Conservation (phyloP, 2,888 invertebrate species). For the Caenorhabditis macrosperma region DNA sequence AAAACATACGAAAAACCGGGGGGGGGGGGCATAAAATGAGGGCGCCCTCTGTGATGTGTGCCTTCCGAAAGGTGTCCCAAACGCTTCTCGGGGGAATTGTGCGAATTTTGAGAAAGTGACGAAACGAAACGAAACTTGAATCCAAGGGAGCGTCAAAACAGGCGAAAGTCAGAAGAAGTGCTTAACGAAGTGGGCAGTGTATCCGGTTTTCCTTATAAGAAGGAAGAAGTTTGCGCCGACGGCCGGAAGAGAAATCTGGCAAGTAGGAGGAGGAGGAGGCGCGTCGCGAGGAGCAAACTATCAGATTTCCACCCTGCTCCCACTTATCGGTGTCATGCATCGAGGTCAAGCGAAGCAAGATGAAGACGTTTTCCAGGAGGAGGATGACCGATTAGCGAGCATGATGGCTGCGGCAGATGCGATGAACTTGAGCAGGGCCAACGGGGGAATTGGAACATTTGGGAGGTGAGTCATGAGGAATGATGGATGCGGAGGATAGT, state of each 20-base stretch:
- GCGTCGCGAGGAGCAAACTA: background rate
- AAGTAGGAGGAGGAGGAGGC: too few relatives aligned
- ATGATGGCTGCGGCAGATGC: background rate
- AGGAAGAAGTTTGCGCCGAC: too few relatives aligned
- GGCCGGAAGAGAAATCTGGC: too few relatives aligned
- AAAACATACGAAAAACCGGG: slow-evolving; percentile 5
- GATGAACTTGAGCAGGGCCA: slow-evolving; percentile 12
- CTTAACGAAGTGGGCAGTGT: background rate
- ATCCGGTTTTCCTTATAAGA: background rate
- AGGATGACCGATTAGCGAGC: slow-evolving; percentile 18
- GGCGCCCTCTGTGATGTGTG: background rate
- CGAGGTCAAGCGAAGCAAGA: slow-evolving; percentile 22
- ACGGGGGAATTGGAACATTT: slow-evolving; percentile 17
- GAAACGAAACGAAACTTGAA: background rate
- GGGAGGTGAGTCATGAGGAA: background rate
- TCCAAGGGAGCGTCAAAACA: background rate
- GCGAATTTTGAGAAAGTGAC: background rate
- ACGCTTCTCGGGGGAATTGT: slow-evolving; percentile 9
- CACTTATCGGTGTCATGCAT: slow-evolving; percentile 30
- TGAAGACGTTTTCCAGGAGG: slow-evolving; percentile 14
- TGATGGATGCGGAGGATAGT: too few relatives aligned
- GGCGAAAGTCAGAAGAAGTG: background rate
- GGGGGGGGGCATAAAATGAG: background rate
- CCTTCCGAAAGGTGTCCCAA: slow-evolving; percentile 34
- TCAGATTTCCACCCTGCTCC: slow-evolving; percentile 22